phyloP scores from a whole-genome alignment of 2,888 invertebrate genomes.

The Drosophila infuscata region DNA sequence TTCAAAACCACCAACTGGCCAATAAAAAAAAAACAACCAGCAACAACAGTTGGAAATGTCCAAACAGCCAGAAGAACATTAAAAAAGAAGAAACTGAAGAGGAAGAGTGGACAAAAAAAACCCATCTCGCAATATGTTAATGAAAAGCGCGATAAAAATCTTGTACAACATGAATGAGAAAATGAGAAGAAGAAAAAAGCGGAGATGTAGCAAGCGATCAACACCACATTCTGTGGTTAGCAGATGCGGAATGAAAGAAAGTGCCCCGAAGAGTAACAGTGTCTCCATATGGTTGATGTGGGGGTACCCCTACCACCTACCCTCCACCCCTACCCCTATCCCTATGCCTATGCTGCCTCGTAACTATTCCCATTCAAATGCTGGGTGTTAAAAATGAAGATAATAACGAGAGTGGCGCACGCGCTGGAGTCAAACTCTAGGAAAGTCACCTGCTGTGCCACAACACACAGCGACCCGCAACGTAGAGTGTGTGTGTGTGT shows the following conservation, averaged over 20 bases:
- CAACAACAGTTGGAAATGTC: slow-evolving; percentile 72
- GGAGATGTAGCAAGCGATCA: slow-evolving; percentile 58
- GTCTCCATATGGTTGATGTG: slow-evolving; percentile 59
- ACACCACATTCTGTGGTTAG: slow-evolving; percentile 70
- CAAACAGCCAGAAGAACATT: slow-evolving; percentile 51
- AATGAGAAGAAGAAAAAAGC: slow-evolving; percentile 31
- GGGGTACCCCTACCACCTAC: slow-evolving; percentile 5
- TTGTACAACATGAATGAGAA: slow-evolving; percentile 80
- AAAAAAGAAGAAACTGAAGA: slow-evolving; percentile 41
- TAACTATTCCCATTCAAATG: slow-evolving; percentile 2
- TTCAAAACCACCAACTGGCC: slow-evolving; percentile 50
- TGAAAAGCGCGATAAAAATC: slow-evolving; percentile 78
- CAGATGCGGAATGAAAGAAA: slow-evolving; percentile 66
- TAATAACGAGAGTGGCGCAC: slow-evolving; percentile 74
- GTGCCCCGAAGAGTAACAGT: slow-evolving; percentile 37
- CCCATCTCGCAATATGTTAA: slow-evolving; percentile 75
- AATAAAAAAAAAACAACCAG: slow-evolving; percentile 41
- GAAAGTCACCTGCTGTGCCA: slow-evolving; percentile 73
- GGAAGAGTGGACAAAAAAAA: slow-evolving; percentile 28
- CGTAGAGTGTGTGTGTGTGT: slow-evolving; percentile 2
- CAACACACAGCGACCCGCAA: slow-evolving; percentile 44
- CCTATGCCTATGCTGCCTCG: background rate
- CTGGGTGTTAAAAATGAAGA: slow-evolving; percentile 81
- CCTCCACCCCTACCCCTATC: background rate
- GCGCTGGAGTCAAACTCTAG: slow-evolving; percentile 58